Evolutionary conservation across 2,888 invertebrate species (phyloP), one percentile per base, ranked within the genome.

Genomic region (Rhodophaea formosa): DNA sequence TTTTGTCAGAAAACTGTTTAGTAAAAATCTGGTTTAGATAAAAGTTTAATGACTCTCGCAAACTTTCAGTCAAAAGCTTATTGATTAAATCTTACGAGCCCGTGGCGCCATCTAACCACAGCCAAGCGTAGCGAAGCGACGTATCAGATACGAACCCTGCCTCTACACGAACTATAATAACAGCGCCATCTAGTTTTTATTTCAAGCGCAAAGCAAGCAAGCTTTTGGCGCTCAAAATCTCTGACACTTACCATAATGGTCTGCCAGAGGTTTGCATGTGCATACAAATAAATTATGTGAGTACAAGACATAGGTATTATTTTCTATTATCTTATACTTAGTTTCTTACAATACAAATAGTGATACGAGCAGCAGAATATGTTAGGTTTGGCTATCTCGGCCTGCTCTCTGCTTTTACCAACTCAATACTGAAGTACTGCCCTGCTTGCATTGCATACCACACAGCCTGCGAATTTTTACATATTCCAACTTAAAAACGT

Each of bases 211-310:
- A 86, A 84, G 85, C 81, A 79, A 77, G 79, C 74, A 77, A 82
- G 80, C 81, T 64, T 72, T 60, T 63, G 60, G 70, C 71, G 69
- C 66, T 60, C 62, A 57, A 59, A 71, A 69, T 72, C 71, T 62
- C 80, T 80, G 81, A 79, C 82, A 86, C 90, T 90, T 88, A 90
- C 90, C 90, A 88, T 79, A 62, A 83, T 77, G 74, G 86, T 86
- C 89, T 90, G 88, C 84, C 85, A 85, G 78, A 80, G 77, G 88
- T 68, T 76, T 77, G 90, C 90, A 88, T 89, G 89, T 79, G 87
- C 84, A 89, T 77, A 89, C 82, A 90, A 85, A 84, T 35, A 51
- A 51, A 35, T 51, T 39, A 39, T 39, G 12, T 39, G 39, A 39
- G 39, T n/a, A n/a, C 39, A n/a, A 39, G 39, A 39, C n/a, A 39